These are phyloP conservation scores for Cryptosula pallasiana DNA, from an alignment of 2,888 invertebrate genomes.

Conservation along the genomic window DNA sequence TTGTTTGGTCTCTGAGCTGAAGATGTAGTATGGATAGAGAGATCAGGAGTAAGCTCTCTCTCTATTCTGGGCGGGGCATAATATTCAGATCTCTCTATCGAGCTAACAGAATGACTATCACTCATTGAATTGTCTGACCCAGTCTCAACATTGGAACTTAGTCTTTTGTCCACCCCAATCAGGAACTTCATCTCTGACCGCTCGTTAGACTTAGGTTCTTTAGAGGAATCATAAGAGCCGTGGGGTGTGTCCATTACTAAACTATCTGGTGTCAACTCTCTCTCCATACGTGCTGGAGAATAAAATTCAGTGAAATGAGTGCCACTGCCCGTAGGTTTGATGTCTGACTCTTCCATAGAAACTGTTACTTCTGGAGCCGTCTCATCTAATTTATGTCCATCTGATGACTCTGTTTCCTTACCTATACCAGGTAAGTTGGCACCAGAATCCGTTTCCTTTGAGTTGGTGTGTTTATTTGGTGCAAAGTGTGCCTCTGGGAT, in stretches of 20 bases:
- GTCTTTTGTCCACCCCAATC: neutral
- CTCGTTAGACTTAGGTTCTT: neutral
- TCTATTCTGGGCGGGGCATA: constrained; percentile 9
- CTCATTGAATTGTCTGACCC: neutral
- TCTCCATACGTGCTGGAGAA: neutral
- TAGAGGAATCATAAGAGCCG: neutral
- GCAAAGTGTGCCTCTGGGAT: too few species aligned
- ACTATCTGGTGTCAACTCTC: neutral
- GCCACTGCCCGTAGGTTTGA: too few species aligned
- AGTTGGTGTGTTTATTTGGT: too few species aligned
- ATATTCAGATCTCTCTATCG: neutral
- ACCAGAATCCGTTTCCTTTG: too few species aligned
- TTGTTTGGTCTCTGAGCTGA: too few species aligned
- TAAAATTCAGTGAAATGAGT: neutral
- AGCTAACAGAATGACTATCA: neutral
- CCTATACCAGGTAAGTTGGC: too few species aligned
- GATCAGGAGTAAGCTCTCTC: neutral
- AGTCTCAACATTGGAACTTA: neutral
- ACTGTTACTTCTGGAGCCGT: too few species aligned
- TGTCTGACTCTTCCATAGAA: too few species aligned
- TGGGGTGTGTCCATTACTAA: too few species aligned
- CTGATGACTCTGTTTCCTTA: too few species aligned
- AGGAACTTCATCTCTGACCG: neutral
- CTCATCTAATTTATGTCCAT: too few species aligned
- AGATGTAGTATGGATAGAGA: too few species aligned